Evolutionary conservation across 2,888 invertebrate species (phyloP), one percentile per base, ranked within the genome.

Genomic region (Drosophila trichaetosa): DNA sequence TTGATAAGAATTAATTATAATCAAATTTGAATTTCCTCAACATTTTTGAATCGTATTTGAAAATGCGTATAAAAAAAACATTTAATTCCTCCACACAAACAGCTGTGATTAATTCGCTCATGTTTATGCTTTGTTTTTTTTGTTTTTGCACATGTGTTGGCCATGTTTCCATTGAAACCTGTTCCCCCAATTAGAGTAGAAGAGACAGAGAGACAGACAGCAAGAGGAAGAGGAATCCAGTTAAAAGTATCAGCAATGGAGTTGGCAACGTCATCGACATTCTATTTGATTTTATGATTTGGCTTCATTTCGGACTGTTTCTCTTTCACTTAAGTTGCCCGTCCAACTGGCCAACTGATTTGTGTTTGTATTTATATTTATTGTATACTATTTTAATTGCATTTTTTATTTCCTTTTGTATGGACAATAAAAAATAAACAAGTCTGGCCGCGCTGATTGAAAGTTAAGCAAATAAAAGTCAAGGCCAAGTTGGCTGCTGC

Each of bases 401-500:
- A 62, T 61, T 56, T 65, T 58, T 46, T 46, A 21, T 57, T 38
- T 58, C 42, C 38, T 71, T 62, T 66, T 59, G 46, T 67, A 53
- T 53, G 82, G 69, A 71, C 68, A 76, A 78, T 80, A 87, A 76
- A 84, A 85, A 87, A 76, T 75, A 87, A 84, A 76, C 88, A 76
- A 84, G 83, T 83, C 88, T 80, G 85, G 54, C 42, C 58, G 51
- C 51, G 65, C 70, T 82, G 72, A 78, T 80, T 83, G 76, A 76
- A 80, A 72, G 72, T 70, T 74, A 77, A 75, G 70, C 69, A 75
- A 87, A 84, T 84, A 89, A 86, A 80, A 86, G 87, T 89, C 86
- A 86, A 86, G 86, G 86, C 77, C 80, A 89, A 66, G 69, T 56
- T 46, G 69, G 60, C 53, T 56, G 62, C 64, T 51, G 64, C 46